These are phyloP conservation scores for Siderastrea siderea DNA, from an alignment of 92 coral and sea anemone species.

Conservation along the genomic window DNA sequence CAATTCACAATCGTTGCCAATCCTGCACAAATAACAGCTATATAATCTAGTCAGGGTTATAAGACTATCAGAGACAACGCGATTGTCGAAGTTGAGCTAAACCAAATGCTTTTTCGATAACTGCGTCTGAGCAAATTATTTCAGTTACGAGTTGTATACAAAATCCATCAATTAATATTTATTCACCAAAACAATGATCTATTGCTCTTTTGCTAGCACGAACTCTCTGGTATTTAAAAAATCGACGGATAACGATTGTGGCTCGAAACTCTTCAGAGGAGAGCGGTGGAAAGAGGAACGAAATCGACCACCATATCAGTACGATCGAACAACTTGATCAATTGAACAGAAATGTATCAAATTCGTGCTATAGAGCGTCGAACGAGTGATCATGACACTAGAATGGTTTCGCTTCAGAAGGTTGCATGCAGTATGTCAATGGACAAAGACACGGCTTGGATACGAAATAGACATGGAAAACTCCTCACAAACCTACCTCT, in stretches of 20 bases:
- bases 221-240: background rate
- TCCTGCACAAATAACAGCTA: background rate
- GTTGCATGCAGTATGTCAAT: background rate
- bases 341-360: conserved; percentile 22
- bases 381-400: conserved; percentile 30
- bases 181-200: conserved; percentile 28
- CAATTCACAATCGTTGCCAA: background rate
- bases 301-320: background rate
- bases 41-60: background rate
- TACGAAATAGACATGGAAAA: background rate
- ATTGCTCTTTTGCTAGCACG: conserved; percentile 41
- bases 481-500: background rate
- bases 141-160: conserved; percentile 11
- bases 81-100: background rate
- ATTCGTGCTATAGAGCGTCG: background rate
- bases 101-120: background rate
- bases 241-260: background rate
- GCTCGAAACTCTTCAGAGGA: background rate
- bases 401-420: conserved; percentile 15
- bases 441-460: background rate
- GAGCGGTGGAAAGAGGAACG: background rate
- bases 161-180: conserved; percentile 20
- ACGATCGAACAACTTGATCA: conserved; percentile 32
- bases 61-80: background rate
- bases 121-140: background rate